Evolutionary conservation across 2,888 invertebrate species (phyloP), one percentile per base, ranked within the genome.

Genomic region (Agrotis segetum): DNA sequence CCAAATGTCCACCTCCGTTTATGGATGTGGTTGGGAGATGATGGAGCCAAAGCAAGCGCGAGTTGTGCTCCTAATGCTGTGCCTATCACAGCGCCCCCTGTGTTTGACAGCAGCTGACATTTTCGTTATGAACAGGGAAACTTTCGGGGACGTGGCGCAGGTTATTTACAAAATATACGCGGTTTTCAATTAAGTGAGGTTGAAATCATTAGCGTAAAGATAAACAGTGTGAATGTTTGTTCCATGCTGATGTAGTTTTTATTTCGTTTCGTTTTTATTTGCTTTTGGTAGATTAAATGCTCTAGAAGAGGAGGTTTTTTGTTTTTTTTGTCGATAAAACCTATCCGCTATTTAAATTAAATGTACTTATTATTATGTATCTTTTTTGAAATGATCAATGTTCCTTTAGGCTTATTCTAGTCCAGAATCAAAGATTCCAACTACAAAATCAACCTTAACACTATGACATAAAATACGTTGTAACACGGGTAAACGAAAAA

Each of bases 91-190:
- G 72, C 87, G 84, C 19, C 89, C 91, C 0, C 76, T 92, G 17
- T 84, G 76, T 77, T 85, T 93, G 71, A 92, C 91, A 4, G 93
- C 93, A 4, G 92, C 91, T 6, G 89, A 89, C 79, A 69, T 92
- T 58, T 91, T 92, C 49, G 73, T 90, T 13, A 93, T 93, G 92
- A 92, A 91, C 60, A 86, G 92, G 50, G 88, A 92, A 46, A 93
- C 92, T 17, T 93, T 93, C 67, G 92, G 91, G 0, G 79, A 90
- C 19, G 88, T 93, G 6, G 91, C 87, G 1, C 92, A 92, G 80
- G 87, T 91, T 34, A 87, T 93, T 61, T 93, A 93, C 71, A 92
- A 92, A 87, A 91, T 93, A 81, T 92, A 93, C 72, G 92, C 93
- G 16, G 92, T 92, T 44, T 92, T 92, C 79, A 92, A 93, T 84